phyloP scores from a whole-genome alignment of 2,113 vertebrate genomes.

The Grammomys surdaster region DNA sequence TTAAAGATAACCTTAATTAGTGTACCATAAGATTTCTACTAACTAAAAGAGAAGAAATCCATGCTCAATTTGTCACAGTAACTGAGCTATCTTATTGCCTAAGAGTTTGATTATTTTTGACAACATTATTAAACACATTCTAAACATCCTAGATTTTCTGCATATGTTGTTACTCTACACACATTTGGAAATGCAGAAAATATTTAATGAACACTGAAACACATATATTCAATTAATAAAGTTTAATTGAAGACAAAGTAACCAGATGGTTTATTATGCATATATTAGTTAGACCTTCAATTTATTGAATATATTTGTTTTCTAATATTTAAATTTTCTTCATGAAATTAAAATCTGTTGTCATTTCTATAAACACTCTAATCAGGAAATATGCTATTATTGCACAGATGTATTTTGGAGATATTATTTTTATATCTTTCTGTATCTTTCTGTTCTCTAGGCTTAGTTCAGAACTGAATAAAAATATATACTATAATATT shows the following conservation, averaged over 20 bases:
- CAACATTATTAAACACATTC: neutral
- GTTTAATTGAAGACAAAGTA: neutral
- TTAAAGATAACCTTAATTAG: neutral
- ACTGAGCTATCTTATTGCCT: neutral
- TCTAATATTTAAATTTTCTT: neutral
- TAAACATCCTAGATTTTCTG: neutral
- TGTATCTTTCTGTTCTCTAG: neutral
- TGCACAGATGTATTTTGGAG: neutral
- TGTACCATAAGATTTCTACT: neutral
- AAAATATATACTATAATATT: neutral
- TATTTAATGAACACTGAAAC: neutral
- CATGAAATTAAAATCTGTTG: neutral
- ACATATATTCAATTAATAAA: conserved; percentile 27
- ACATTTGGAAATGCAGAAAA: neutral
- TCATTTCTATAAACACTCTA: neutral
- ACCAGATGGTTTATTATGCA: neutral
- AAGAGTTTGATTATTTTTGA: conserved; percentile 5
- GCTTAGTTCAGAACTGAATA: neutral
- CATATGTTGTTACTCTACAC: neutral
- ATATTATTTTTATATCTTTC: neutral
- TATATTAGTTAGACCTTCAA: neutral
- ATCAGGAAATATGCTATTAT: neutral
- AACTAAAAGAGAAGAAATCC: conserved; percentile 39
- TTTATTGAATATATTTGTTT: neutral
- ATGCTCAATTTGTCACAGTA: neutral